Evolutionary conservation across 2,113 vertebrate species (phyloP).

Genomic region (Myodes glareolus): DNA sequence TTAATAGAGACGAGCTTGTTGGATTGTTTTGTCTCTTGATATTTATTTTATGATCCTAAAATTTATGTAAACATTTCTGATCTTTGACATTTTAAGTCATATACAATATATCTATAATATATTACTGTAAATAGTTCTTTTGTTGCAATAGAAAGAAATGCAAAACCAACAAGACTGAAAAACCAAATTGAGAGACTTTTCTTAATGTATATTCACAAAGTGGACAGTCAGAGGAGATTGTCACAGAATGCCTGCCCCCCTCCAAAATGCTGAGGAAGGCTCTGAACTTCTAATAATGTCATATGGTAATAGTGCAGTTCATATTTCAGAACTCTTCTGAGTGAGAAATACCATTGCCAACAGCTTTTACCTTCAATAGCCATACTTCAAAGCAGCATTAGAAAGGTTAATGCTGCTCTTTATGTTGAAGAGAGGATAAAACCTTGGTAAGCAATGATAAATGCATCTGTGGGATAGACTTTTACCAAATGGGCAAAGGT

Average conservation of each 20-base stretch:
- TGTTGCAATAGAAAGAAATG: neutral
- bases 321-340: neutral
- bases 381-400: neutral
- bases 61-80: neutral
- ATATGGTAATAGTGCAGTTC: rapidly evolving
- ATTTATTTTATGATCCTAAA: neutral
- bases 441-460: neutral
- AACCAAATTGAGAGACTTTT: neutral
- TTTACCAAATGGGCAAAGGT: neutral
- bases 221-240: no score
- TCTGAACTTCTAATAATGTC: neutral
- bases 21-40: neutral
- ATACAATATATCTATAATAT: neutral
- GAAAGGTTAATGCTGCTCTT: neutral
- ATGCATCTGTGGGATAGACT: neutral
- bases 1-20: neutral
- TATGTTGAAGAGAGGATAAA: neutral
- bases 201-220: neutral
- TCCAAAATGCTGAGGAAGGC: neutral
- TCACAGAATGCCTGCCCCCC: neutral
- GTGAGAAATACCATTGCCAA: neutral
- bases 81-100: neutral
- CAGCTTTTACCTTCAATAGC: neutral
- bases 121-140: neutral
- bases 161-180: neutral